Base-by-base conservation (phyloP, 2,797 vertebrate species). In the Microctenopoma lineatum region DNA sequence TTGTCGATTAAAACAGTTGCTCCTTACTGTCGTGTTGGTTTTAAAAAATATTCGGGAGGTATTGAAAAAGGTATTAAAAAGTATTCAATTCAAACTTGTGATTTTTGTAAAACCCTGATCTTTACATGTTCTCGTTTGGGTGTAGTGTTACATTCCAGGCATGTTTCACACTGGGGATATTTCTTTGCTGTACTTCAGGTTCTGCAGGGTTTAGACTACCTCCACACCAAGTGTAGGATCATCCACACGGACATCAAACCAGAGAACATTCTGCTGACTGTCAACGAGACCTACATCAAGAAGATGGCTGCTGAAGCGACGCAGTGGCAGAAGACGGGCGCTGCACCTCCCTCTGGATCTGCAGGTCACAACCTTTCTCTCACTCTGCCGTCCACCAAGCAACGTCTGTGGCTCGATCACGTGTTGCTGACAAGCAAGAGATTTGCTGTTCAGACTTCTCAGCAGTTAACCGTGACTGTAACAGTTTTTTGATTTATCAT, bases 241-340 rank as follows among this genome's bases (percentile, higher is more conserved):
- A 99, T 99, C 87, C 98, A 99, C 88, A 99, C 98, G 0, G 98
- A 99, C 80, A 97, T 99, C 82, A 99, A 99, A 82, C 98, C 98
- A 0, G 98, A 99, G 86, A 99, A 99, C 89, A 98, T 99, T 75
- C 90, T 99, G 38, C 88, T 99, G 86, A 98, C 95, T 0, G 97
- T 97, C 21, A 96, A 98, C 0, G 96, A 98, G 85, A 88, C 95
- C n/a, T 99, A 98, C 69, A 92, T 99, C 55, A 96, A 95, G 73
- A 95, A 96, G 70, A 95, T 99, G 91, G 98, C 97, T 4, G 96
- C 96, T 1, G 98, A 99, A 77, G 98, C 98, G 0, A 97, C 97
- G 0, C 96, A 98, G 77, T 99, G 98, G 98, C 97, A 99, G 83
- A 95, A 95, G 62, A 93, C 95, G 5, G 98, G 98, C 13, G 94